Evolutionary conservation across 2,113 vertebrate genomes (phyloP), one percentile per base, ranked within the genome.

Genomic region (Gobius niger): DNA sequence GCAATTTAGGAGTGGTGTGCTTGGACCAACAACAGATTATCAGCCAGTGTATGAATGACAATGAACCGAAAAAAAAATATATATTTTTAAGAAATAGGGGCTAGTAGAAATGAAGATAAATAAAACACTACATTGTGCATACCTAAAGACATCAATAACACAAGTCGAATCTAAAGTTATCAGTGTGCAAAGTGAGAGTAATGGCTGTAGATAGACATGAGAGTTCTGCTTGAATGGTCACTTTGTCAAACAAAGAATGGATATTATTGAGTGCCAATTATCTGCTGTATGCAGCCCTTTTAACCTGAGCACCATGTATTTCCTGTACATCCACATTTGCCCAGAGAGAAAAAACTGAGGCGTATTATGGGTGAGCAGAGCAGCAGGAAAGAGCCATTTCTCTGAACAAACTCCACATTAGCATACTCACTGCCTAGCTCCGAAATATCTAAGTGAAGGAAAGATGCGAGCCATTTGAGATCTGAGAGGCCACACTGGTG

Each of bases 401-500:
- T 77, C 74, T 73, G 49, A 62, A 64, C 68, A 62, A 63, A 70
- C 52, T 75, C 68, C 72, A 65, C 68, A 14, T 73, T 66, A 78
- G 57, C 65, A 53, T 18, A 42, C 68, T 80, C 76, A 67, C 24
- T 34, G 57, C 68, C 60, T 65, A 15, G 34, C 47, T 59, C 77
- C 44, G 68, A 71, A 41, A 63, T 65, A 78, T 79, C 92, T 99
- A 98, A 93, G 97, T 98, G 83, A 95, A 98, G 94, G 98, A 99
- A 93, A 99, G 94, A 88, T 99, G 97, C 86, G 98, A 99, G 92
- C 98, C 97, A 87, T 99, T 99, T 91, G 98, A 99, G 92, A 99
- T 98, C 80, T 99, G 98, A 90, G 98, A 99, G 88, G 96, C 96
- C 92, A 98, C 96, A 92, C 98, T 99, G 92, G 96, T 95, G 89